A percentile compares a stretch with the other conserved stretches of the same genome.
Evolutionary conservation across 2,797 vertebrate genomes (phyloP).

Genomic region (Crocidura indochinensis): DNA sequence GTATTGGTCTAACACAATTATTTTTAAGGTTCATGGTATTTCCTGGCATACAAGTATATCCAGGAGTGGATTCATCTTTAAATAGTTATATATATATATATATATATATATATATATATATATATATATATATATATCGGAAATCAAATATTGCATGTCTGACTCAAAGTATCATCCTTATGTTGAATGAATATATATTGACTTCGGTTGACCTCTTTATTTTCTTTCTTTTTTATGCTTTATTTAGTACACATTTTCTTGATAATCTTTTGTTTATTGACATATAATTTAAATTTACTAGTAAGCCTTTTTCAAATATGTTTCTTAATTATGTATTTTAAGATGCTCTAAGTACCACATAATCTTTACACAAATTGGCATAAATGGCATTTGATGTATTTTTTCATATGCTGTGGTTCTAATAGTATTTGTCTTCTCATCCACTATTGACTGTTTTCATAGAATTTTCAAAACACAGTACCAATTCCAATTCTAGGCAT

Average conservation of each 20-base stretch:
- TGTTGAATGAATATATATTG: neutral
- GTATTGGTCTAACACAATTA: neutral
- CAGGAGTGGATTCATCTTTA: neutral
- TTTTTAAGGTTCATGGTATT: neutral
- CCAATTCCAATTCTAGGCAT: neutral
- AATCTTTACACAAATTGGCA: neutral
- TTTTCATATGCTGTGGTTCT: neutral
- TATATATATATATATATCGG: too few species aligned
- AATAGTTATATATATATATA: neutral
- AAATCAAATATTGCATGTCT: neutral
- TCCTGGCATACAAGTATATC: neutral
- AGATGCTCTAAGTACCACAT: neutral
- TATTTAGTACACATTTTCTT: neutral
- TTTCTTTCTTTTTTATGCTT: neutral
- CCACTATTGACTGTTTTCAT: neutral
- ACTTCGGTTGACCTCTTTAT: neutral
- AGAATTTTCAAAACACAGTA: neutral
- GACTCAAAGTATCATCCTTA: neutral
- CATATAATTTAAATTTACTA: neutral
- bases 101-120: too few species aligned
- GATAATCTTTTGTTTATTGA: neutral
- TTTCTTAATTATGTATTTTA: neutral
- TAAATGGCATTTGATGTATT: neutral
- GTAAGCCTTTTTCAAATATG: constrained; percentile 33
- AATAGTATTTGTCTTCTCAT: neutral